These are phyloP conservation scores for Catalaphyllia jardinei DNA, from an alignment of 64 coral and sea anemone genomes.

Conservation along the genomic window DNA sequence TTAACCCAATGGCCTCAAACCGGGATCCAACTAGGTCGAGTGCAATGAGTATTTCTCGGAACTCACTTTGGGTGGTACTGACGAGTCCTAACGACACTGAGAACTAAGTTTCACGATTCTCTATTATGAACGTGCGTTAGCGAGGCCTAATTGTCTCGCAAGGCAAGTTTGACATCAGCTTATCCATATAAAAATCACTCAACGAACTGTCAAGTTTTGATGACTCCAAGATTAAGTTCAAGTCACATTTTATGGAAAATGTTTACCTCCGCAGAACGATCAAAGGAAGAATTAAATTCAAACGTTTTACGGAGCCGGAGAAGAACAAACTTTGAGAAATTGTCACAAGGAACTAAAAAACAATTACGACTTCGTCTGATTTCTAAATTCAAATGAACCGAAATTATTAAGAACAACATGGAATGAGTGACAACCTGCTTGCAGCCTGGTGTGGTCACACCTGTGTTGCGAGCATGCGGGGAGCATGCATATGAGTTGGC, in stretches of 20 bases:
- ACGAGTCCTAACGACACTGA: neutral
- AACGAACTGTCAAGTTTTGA: slow-evolving; percentile 5
- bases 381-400: neutral
- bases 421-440: neutral
- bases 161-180: neutral
- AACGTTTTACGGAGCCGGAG: neutral
- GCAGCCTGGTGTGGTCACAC: neutral
- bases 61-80: neutral
- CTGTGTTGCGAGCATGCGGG: neutral
- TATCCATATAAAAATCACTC: neutral
- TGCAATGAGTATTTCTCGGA: neutral
- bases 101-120: too few species aligned
- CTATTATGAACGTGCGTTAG: too few species aligned
- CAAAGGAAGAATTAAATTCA: neutral
- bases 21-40: neutral
- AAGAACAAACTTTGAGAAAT: neutral
- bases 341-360: neutral
- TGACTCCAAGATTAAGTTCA: neutral
- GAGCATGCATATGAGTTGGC: neutral
- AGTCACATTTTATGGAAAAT: neutral
- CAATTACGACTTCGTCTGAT: neutral
- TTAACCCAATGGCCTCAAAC: neutral
- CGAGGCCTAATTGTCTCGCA: neutral
- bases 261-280: neutral
- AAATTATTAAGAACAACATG: neutral